Conservation (phyloP, 2,113 vertebrate species). For the Hepsetus odoe region DNA sequence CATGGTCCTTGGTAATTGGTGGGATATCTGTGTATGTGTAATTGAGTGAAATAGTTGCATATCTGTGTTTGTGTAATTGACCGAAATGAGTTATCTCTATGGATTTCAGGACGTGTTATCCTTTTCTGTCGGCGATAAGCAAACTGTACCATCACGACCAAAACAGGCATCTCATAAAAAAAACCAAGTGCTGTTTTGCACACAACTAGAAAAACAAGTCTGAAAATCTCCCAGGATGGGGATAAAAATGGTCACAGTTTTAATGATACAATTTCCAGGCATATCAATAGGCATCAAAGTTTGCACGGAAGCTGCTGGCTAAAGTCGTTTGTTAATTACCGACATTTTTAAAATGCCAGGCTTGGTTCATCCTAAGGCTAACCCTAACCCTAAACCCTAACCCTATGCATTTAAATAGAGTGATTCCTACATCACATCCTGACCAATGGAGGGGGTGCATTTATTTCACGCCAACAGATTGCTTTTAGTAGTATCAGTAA, state of each 20-base stretch:
- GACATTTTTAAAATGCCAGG: too few relatives aligned
- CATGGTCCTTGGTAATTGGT: slow-evolving; percentile 59
- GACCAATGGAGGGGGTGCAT: too few relatives aligned
- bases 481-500: not conserved
- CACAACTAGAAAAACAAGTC: not conserved
- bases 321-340: not conserved
- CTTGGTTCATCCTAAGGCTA: too few relatives aligned
- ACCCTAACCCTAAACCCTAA: too few relatives aligned
- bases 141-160: slow-evolving; percentile 5
- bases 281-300: too few relatives aligned
- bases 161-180: slow-evolving; percentile 3
- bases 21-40: not conserved
- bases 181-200: not conserved
- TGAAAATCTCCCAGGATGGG: not conserved
- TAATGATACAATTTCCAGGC: too few relatives aligned
- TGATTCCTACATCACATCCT: too few relatives aligned
- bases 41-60: slow-evolving; percentile 19
- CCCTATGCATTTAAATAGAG: too few relatives aligned
- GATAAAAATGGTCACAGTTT: slow-evolving; percentile 3
- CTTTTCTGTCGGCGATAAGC: slow-evolving; percentile 48
- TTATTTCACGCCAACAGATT: not conserved
- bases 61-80: slow-evolving; percentile 55
- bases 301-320: too few relatives aligned
- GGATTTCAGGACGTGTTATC: slow-evolving; percentile 52
- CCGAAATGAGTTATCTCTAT: slow-evolving; percentile 60